Evolutionary conservation across 2,888 invertebrate genomes (phyloP), one percentile per base, ranked within the genome.

Genomic region (Acanthosepion pharaonis): DNA sequence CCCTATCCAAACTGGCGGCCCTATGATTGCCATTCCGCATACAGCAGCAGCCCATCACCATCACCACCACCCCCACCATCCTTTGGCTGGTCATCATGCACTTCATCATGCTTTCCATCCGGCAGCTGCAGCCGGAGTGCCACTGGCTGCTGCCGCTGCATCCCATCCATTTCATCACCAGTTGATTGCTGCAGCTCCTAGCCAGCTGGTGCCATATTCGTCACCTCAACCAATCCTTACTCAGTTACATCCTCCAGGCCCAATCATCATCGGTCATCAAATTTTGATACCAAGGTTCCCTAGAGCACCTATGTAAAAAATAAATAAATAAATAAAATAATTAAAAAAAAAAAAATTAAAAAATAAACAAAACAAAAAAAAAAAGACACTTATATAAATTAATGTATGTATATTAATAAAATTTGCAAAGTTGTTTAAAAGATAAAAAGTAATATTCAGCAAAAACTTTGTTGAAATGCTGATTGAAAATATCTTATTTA

Each of bases 1-100:
- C 42, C 96, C 96, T 5, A 95, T 96, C 33, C 96, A 96, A 94
- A 96, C 97, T 48, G 97, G 97, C 5, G 96, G 96, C 48, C 97
- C 97, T 5, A 95, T 97, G 78, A 95, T 96, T 64, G 96, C 96
- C 20, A 95, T 96, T 78, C 96, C 96, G 15, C 96, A 96, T 92
- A 95, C 95, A 78, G 95, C 95, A 49, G 94, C 95, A 23, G 94
- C 94, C 93, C 94, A 55, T 48, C 94, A 48, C 91, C 93, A 93
- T 28, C 93, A 28, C 28, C 93, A 48, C 48, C 93, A 93, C 95
- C 95, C 91, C 23, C 48, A 94, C 64, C 94, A 48, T 95, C 91
- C 91, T 94, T 95, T 55, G 94, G 95, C 95, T 92, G 95, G 94
- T 51, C 51, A 92, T 42, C 33, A 94, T 92, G 94, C 92, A 25